Percentiles rank a stretch among this genome's conserved stretches.
These are phyloP conservation scores for Hemichromis elongatus DNA, from an alignment of 2,113 vertebrate species.

Conservation along the genomic window DNA sequence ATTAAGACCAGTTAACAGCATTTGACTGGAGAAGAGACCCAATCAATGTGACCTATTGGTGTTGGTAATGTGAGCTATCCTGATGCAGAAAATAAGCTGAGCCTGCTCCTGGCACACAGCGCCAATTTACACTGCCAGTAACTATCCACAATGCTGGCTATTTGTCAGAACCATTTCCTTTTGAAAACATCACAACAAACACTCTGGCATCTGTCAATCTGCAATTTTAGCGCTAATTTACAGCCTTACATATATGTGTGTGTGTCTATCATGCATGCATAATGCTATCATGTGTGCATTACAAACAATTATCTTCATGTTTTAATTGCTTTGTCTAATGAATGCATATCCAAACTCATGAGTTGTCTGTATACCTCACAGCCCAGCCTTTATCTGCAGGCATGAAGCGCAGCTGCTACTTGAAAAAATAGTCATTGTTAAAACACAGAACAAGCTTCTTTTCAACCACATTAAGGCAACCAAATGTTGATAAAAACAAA, in stretches of 20 bases:
- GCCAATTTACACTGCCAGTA: not conserved
- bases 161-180: not conserved
- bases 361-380: not conserved
- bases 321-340: not conserved
- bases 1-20: conserved; percentile 22
- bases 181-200: not conserved
- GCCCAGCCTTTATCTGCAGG: not conserved
- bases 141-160: not conserved
- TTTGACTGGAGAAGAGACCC: conserved; percentile 12
- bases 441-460: not conserved
- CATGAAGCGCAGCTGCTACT: not conserved
- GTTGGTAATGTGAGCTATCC: conserved; percentile 21
- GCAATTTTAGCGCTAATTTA: not conserved
- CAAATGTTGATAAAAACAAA: not conserved
- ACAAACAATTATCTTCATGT: not conserved
- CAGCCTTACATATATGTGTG: fast-evolving
- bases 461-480: not conserved
- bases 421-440: not conserved
- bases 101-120: not conserved
- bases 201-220: not conserved
- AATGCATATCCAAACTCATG: not conserved
- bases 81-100: conserved; percentile 33
- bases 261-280: not conserved
- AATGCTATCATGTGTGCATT: not conserved
- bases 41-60: conserved; percentile 44